A percentile compares a stretch with the other conserved stretches of the same genome.
phyloP scores from a whole-genome alignment of 2,888 invertebrate species.

The Apoda limacodes region DNA sequence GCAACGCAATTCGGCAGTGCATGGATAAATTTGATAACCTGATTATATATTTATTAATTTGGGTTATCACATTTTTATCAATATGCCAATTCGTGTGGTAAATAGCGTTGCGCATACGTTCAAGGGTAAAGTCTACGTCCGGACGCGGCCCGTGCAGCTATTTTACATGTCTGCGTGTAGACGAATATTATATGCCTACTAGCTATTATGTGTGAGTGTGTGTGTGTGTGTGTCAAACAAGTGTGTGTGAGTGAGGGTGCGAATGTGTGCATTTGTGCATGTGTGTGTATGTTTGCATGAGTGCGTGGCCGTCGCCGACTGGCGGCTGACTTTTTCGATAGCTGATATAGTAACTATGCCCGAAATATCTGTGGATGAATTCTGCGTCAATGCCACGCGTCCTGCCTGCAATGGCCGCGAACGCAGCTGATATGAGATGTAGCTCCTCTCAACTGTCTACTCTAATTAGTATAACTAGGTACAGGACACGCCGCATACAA shows the following conservation, averaged over 20 bases:
- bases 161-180: conserved; percentile 28
- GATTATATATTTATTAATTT: not conserved
- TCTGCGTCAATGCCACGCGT: conserved; percentile 47
- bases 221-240: not conserved
- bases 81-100: conserved; percentile 23
- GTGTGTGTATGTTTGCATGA: conserved; percentile 10
- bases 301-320: conserved; percentile 24
- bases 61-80: not conserved
- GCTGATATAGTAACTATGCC: conserved; percentile 61
- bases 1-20: too few species aligned
- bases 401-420: conserved; percentile 25
- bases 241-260: not conserved
- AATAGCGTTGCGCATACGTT: conserved; percentile 57
- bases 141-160: conserved; percentile 38
- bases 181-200: not conserved
- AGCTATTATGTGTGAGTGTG: not conserved
- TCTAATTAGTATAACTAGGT: too few species aligned
- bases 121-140: conserved; percentile 63
- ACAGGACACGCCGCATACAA: too few species aligned
- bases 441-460: too few species aligned
- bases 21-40: not conserved
- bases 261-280: conserved; percentile 17
- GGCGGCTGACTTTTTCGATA: conserved; percentile 57
- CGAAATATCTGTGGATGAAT: conserved; percentile 61
- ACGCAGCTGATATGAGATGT: conserved; percentile 23